Evolutionary conservation across 2,113 vertebrate genomes (phyloP).

Genomic region (Manacus vitellinus): DNA sequence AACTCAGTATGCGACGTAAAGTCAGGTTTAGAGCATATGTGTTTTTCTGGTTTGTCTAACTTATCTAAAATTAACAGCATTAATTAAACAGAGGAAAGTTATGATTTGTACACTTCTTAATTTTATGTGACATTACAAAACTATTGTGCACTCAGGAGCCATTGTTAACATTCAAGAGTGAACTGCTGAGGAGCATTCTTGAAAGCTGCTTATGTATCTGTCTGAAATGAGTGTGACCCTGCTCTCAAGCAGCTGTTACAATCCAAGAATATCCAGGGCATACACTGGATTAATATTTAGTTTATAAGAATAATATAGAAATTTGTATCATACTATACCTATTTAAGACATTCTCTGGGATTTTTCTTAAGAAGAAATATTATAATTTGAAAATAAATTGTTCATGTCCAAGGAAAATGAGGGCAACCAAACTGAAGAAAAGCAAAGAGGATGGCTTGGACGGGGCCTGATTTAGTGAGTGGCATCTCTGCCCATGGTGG

Average conservation of each 20-base stretch:
- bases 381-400: background rate
- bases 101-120: background rate
- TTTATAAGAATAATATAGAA: background rate
- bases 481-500: background rate
- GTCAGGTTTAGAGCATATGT: background rate
- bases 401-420: background rate
- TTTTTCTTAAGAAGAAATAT: background rate
- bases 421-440: background rate
- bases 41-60: background rate
- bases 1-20: background rate
- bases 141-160: background rate
- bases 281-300: background rate
- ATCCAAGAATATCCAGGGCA: background rate
- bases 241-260: background rate
- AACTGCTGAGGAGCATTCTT: background rate
- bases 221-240: background rate
- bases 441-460: background rate
- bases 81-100: background rate
- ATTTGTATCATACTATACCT: background rate
- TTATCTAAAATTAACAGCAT: background rate
- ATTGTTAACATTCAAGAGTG: background rate
- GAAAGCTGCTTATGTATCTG: background rate
- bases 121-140: background rate
- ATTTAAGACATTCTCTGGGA: background rate
- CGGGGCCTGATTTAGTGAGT: background rate